Conservation (phyloP, 2,797 vertebrate genomes). For the Neosalanx taihuensis region DNA sequence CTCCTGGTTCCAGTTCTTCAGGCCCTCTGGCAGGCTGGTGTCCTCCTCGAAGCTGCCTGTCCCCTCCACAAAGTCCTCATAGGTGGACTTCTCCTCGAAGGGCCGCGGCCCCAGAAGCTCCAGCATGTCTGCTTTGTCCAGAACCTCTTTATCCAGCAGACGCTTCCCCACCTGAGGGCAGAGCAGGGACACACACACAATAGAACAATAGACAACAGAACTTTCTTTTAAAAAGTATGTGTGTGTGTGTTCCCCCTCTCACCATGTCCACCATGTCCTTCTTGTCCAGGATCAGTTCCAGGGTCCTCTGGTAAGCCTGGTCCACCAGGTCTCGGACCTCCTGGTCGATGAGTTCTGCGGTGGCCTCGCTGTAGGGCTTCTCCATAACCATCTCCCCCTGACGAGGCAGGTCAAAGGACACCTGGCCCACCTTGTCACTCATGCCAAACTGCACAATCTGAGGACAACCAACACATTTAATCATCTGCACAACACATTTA, state of each 20-base stretch:
- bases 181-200: too few species aligned
- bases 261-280: conserved; percentile 75
- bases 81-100: conserved; percentile 76
- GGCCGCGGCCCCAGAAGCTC: conserved; percentile 76
- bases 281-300: conserved; percentile 65
- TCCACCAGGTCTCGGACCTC: conserved; percentile 72
- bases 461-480: not conserved
- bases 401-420: conserved; percentile 74
- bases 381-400: conserved; percentile 70
- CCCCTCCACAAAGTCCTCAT: conserved; percentile 80
- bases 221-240: not conserved
- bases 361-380: conserved; percentile 78
- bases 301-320: conserved; percentile 56
- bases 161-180: conserved; percentile 69
- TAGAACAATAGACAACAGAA: too few species aligned
- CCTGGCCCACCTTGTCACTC: conserved; percentile 79
- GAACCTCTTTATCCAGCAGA: conserved; percentile 77
- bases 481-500: not conserved
- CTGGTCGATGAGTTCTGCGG: conserved; percentile 73
- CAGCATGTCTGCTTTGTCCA: conserved; percentile 79
- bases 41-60: conserved; percentile 81
- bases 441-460: conserved; percentile 81
- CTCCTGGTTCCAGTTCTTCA: conserved; percentile 75
- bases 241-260: conserved; percentile 16
- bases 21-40: conserved; percentile 71